phyloP scores from a whole-genome alignment of 2,113 vertebrate genomes.

The Phalacrocorax aristotelis region DNA sequence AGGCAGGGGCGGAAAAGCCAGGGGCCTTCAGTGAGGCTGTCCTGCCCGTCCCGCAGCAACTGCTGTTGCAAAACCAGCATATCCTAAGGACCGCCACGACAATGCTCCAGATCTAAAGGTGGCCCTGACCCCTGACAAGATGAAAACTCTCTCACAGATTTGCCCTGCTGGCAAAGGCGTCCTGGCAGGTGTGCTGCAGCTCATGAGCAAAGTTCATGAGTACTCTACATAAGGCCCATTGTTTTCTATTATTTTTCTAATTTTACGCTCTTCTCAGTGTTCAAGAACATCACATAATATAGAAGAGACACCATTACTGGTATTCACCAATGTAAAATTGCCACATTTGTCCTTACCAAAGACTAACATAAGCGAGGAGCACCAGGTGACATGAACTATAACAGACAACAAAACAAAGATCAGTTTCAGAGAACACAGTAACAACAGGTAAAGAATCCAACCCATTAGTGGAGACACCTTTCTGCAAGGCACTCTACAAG shows the following conservation, averaged over 20 bases:
- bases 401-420: not conserved
- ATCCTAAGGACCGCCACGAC: accelerated
- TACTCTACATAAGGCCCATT: not conserved
- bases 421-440: not conserved
- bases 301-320: not conserved
- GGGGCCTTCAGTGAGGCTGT: accelerated
- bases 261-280: not conserved
- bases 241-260: not conserved
- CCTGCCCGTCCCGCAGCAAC: not conserved
- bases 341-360: not conserved
- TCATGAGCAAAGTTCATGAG: not conserved
- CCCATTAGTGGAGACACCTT: not conserved
- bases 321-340: not conserved
- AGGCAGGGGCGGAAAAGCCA: not conserved
- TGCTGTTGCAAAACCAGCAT: not conserved
- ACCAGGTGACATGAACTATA: not conserved
- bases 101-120: not conserved
- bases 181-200: not conserved
- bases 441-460: not conserved
- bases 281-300: not conserved
- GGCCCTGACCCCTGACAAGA: not conserved
- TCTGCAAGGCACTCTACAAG: not conserved
- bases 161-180: not conserved
- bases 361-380: not conserved
- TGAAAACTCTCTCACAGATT: not conserved